A percentile compares a stretch with the other conserved stretches of the same genome.
phyloP scores from a whole-genome alignment of 2,113 vertebrate species.

The Colistium nudipinnis region DNA sequence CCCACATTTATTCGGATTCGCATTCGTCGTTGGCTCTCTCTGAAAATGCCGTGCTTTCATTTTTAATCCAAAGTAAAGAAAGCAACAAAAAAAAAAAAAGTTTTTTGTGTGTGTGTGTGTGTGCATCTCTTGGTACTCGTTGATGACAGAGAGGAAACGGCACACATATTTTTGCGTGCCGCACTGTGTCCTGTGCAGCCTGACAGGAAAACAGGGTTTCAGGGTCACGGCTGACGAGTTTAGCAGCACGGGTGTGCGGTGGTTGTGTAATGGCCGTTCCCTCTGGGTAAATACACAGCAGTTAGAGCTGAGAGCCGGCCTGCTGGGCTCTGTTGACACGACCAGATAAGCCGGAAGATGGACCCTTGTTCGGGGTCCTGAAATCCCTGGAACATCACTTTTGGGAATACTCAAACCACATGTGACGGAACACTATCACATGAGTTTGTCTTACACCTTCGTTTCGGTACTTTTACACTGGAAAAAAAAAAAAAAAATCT shows the following conservation, averaged over 20 bases:
- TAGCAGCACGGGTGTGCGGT: constrained; percentile 34
- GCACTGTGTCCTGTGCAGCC: constrained; percentile 1
- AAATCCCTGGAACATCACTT: constrained; percentile 52
- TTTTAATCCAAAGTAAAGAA: constrained; percentile 24
- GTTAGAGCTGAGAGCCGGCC: constrained; percentile 52
- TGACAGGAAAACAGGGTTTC: constrained; percentile 53
- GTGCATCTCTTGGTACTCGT: too few relatives aligned
- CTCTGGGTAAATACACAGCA: constrained; percentile 68
- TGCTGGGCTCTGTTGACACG: constrained; percentile 66
- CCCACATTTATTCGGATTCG: too few relatives aligned
- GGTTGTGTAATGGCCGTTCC: constrained; percentile 60
- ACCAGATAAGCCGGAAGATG: constrained; percentile 65
- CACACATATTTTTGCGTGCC: neutral
- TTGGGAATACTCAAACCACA: constrained; percentile 39
- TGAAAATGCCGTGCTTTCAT: constrained; percentile 28
- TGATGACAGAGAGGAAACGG: neutral
- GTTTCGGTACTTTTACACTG: neutral
- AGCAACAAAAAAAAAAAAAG: too few relatives aligned
- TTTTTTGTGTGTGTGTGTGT: too few relatives aligned
- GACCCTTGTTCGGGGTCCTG: constrained; percentile 31
- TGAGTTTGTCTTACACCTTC: neutral
- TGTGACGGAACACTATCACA: constrained; percentile 11
- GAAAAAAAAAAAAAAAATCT: too few relatives aligned
- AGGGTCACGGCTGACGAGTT: constrained; percentile 50
- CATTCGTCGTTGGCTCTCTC: constrained; percentile 51